Evolutionary conservation across 64 coral and sea anemone species (phyloP).

Genomic region (Pocillopora verrucosa): DNA sequence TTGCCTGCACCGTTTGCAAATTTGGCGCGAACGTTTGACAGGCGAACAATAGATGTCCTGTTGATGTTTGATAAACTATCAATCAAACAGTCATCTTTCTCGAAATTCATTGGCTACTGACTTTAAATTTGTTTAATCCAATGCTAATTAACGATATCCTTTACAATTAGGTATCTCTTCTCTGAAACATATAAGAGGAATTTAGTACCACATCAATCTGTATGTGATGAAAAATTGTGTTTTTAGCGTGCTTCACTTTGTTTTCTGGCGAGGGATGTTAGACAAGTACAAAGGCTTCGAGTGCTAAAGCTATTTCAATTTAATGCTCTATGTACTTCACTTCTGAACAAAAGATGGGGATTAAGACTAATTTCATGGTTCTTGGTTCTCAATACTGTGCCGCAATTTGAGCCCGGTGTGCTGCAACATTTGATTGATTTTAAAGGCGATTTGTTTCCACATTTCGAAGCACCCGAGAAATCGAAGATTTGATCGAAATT

Average conservation of each 20-base stretch:
- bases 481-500: constrained; percentile 31
- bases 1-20: constrained; percentile 62
- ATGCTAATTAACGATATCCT: constrained; percentile 97
- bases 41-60: constrained; percentile 65
- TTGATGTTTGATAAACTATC: constrained; percentile 77
- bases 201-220: constrained; percentile 43
- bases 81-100: constrained; percentile 64
- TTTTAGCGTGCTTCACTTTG: not conserved
- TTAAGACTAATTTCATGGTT: constrained; percentile 24
- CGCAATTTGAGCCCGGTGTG: constrained; percentile 32
- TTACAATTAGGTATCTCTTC: constrained; percentile 83
- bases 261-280: not conserved
- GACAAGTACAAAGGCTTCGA: not conserved
- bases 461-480: constrained; percentile 43
- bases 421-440: constrained; percentile 69
- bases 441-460: constrained; percentile 61
- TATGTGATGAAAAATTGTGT: not conserved
- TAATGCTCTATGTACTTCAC: not conserved
- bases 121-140: constrained; percentile 93
- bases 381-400: constrained; percentile 49
- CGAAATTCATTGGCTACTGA: constrained; percentile 56
- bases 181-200: constrained; percentile 63
- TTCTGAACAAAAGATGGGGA: constrained; percentile 20
- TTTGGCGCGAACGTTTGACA: constrained; percentile 70
- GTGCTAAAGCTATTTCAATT: not conserved